These are phyloP conservation scores for Hirtodrosophila duncani DNA, from an alignment of 2,888 invertebrate species.

Conservation along the genomic window DNA sequence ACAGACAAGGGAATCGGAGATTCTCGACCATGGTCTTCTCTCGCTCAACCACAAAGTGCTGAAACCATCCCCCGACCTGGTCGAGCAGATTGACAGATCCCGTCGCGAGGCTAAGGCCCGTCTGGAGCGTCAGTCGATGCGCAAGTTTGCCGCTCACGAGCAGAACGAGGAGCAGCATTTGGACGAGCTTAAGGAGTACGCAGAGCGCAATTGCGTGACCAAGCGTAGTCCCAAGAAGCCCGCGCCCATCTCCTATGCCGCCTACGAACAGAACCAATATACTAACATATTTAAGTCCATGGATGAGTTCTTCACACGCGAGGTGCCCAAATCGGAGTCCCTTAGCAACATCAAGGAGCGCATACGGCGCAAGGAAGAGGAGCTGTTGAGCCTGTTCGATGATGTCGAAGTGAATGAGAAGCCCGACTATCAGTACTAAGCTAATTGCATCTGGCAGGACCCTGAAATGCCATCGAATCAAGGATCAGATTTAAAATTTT, in stretches of 20 bases:
- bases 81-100: slow-evolving; percentile 50
- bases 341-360: slow-evolving; percentile 63
- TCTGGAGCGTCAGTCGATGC: slow-evolving; percentile 33
- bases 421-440: slow-evolving; percentile 16
- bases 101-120: slow-evolving; percentile 38
- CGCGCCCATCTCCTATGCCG: slow-evolving; percentile 10
- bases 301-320: slow-evolving; percentile 64
- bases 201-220: slow-evolving; percentile 62
- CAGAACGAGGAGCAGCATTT: slow-evolving; percentile 68
- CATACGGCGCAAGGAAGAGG: slow-evolving; percentile 69
- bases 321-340: slow-evolving; percentile 63
- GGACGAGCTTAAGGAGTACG: slow-evolving; percentile 68
- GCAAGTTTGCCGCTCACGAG: slow-evolving; percentile 61
- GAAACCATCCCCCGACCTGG: slow-evolving; percentile 53
- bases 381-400: slow-evolving; percentile 70
- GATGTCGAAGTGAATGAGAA: slow-evolving; percentile 36
- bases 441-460: too few relatives aligned
- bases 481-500: too few relatives aligned
- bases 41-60: slow-evolving; percentile 61
- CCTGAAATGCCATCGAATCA: too few relatives aligned
- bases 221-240: slow-evolving; percentile 43
- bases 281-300: slow-evolving; percentile 60
- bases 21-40: slow-evolving; percentile 58
- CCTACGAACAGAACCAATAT: slow-evolving; percentile 35
- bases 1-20: slow-evolving; percentile 70